These are phyloP conservation scores for Buathra laborator DNA, from an alignment of 2,888 invertebrate genomes.

Conservation along the genomic window DNA sequence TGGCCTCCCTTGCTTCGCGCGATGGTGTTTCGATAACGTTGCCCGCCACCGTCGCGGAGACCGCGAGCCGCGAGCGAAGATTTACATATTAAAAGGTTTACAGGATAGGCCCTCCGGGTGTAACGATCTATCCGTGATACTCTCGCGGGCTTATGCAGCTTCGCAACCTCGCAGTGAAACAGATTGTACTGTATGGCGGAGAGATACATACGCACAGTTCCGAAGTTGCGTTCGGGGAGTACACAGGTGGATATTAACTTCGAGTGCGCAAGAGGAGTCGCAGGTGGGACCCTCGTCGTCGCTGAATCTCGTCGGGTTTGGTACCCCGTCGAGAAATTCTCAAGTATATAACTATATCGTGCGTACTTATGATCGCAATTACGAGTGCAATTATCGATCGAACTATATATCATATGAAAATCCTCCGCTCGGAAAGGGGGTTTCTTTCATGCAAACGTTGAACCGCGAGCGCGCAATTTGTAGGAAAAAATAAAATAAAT, in stretches of 20 bases:
- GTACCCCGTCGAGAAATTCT: constrained; percentile 55
- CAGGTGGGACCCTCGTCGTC: constrained; percentile 32
- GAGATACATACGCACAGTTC: constrained; percentile 1
- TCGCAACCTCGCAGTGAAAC: constrained; percentile 26
- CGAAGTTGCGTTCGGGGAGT: constrained; percentile 2
- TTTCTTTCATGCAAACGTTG: constrained; percentile 6
- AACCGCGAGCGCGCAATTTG: not conserved
- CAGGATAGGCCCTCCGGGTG: constrained; percentile 69
- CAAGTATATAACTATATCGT: constrained; percentile 28
- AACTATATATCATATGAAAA: constrained; percentile 35
- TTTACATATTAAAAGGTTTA: constrained; percentile 70
- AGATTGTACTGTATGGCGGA: constrained; percentile 37
- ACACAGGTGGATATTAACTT: constrained; percentile 39
- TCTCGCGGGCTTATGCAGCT: constrained; percentile 47
- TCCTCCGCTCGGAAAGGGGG: constrained; percentile 20
- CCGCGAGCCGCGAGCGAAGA: constrained; percentile 54
- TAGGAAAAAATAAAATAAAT: not conserved
- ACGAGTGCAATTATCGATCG: constrained; percentile 61
- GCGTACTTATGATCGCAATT: constrained; percentile 31
- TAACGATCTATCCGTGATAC: constrained; percentile 67
- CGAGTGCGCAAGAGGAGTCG: constrained; percentile 4
- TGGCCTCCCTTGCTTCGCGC: constrained; percentile 50
- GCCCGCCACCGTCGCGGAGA: constrained; percentile 63
- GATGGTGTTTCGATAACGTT: constrained; percentile 67
- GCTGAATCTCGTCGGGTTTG: constrained; percentile 41